A percentile compares a stretch with the other conserved stretches of the same genome.
Evolutionary conservation across 2,888 invertebrate genomes (phyloP).

Genomic region (Parascotia fuliginaria): DNA sequence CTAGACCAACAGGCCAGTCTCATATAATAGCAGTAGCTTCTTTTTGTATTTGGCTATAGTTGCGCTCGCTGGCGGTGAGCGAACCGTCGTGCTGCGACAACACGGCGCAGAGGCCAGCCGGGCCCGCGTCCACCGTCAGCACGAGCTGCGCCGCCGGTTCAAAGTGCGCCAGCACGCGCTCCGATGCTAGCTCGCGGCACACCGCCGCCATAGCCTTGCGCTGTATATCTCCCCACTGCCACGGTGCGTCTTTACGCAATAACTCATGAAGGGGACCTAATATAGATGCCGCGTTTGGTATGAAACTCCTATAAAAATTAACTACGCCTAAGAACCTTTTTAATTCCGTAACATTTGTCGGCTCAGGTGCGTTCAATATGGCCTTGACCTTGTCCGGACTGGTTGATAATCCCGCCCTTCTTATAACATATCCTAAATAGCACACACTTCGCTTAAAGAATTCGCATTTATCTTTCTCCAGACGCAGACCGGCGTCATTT

Average conservation of each 20-base stretch:
- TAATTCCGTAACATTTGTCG: background rate
- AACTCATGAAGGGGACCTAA: background rate
- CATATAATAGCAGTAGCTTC: constrained; percentile 2
- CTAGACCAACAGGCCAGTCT: too few relatives aligned
- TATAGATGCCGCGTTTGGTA: background rate
- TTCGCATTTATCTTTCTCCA: constrained; percentile 4
- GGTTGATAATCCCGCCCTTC: background rate
- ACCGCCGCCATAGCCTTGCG: background rate
- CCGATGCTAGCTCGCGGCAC: background rate
- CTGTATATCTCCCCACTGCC: background rate
- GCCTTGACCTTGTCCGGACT: background rate
- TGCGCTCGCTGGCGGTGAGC: background rate
- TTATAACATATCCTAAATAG: constrained; percentile 15
- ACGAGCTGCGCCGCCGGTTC: constrained; percentile 8
- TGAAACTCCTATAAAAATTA: background rate
- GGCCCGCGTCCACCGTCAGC: constrained; percentile 17
- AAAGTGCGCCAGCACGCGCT: constrained; percentile 27
- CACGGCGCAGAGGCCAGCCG: constrained; percentile 18
- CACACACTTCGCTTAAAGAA: background rate
- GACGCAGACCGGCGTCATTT: constrained; percentile 21
- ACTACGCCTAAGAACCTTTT: background rate
- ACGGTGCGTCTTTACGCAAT: background rate
- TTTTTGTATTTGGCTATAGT: constrained; percentile 3
- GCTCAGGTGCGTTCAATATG: background rate
- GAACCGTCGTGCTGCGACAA: constrained; percentile 5